Base-by-base conservation (phyloP, 2,113 vertebrate species). In the human (Homo sapiens) region DNA sequence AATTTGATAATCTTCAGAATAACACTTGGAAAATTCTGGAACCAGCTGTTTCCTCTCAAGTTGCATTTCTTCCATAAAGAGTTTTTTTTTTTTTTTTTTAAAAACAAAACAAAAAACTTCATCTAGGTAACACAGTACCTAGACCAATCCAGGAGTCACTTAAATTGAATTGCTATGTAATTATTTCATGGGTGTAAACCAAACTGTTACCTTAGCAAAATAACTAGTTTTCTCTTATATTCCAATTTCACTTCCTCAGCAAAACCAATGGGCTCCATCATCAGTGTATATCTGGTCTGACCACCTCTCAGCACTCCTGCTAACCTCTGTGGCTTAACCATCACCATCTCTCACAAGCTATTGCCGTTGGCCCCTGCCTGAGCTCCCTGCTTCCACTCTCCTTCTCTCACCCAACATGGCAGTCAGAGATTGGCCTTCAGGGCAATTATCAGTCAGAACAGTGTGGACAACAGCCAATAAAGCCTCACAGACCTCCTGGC, bases 311-410 rank as follows among this genome's bases (percentile, higher is more conserved):
- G 45, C 25, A 20, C 45, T 16, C 23, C 32, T 12, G 1, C 27
- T 32, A 70, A 40, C 59, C 17, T 0, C 59, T n/a, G 6, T 30
- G 40, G 25, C 27, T 16, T 20, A 22, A 38, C n/a, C 32, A 17
- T 12, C 18, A 4, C 23, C 78, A 9, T 72, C 9, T 66, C 23
- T 30, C 2, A 5, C 0, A 9, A 23, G 9, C 38, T 6, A 5
- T 6, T 38, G 3, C 59, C 48, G 17, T 18, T 45, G n/a, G 43
- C 35, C 3, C 27, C 38, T n/a, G 17, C 6, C 20, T 22, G 93
- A 40, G 43, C 27, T 32, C 35, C 25, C 11, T 43, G 73, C 80
- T 17, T 87, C 14, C 17, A 6, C 8, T 57, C 30, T 9, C 73
- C 14, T 30, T 48, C 20, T 61, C 25, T 81, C 25, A 43, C 32